Base-by-base conservation (phyloP, 2,113 vertebrate species). In the Bos taurus region DNA sequence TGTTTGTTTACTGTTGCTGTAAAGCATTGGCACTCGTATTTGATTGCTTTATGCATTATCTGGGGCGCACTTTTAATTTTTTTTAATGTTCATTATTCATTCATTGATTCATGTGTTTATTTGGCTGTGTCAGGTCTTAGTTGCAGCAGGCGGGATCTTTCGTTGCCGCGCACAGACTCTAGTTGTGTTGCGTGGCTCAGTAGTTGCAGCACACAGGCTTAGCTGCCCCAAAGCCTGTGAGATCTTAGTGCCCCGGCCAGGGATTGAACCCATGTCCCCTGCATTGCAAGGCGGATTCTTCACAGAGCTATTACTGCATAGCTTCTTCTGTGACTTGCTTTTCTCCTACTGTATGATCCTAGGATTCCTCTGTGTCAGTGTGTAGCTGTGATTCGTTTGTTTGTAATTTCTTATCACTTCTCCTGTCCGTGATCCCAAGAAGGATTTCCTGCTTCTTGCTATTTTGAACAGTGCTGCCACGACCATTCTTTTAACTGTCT, bases 131-230 rank as follows among this genome's bases (percentile, higher is more conserved):
- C 36, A 10, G 36, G 5, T 74, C 71, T 14, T 25, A 25, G 71
- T 6, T 43, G 71, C 71, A 26, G 40, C 67, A 23, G 3, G 6
- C 6, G 8, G 21, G 40, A 43, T 43, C 71, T 77, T 77, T 26
- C 6, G 1, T 26, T 77, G 23, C 40, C 0, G 3, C 2, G 2
- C 6, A 7, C 40, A 26, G 5, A 74, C 23, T 26, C 23, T 77
- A 25, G 71, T 40, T 74, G 71, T 43, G 36, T 36, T 40, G 67
- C 5, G 0, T 40, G 67, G 67, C 67, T 74, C 67, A 40, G n/a
- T 23, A 74, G 67, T 67, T 23, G 36, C 10, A 23, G 36, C 40
- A 25, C 40, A 14, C 71, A 77, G 40, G 40, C 71, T 25, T 77
- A 43, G 71, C 71, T 77, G 40, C 71, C 40, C 23, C 43, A 12